Percentiles rank a stretch among this genome's conserved stretches.
phyloP scores from a whole-genome alignment of 2,797 vertebrate species.

The Epinephelus malabaricus region DNA sequence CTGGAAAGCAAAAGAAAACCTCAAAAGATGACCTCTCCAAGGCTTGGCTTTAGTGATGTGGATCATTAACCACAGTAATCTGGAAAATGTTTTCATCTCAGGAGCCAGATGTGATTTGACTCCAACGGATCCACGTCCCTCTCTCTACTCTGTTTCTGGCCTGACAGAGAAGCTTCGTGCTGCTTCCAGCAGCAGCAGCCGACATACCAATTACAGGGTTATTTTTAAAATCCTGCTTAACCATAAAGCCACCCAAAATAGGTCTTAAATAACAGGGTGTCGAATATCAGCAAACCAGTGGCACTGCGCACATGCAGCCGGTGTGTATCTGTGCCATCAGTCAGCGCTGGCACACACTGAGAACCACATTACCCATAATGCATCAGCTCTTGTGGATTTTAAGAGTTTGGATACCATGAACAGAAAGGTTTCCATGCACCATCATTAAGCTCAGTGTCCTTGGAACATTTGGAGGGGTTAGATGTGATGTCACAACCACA shows the following conservation, averaged over 20 bases:
- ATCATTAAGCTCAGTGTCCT: slow-evolving; percentile 6
- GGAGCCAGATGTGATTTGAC: slow-evolving; percentile 62
- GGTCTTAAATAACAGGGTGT: slow-evolving; percentile 81
- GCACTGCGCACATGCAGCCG: slow-evolving; percentile 44
- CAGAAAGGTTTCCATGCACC: slow-evolving; percentile 21
- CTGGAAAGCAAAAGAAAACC: slow-evolving; percentile 17
- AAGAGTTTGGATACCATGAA: slow-evolving; percentile 6
- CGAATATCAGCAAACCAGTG: slow-evolving; percentile 46
- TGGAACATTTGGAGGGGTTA: slow-evolving; percentile 18
- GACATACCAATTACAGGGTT: slow-evolving; percentile 77
- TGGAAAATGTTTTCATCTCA: slow-evolving; percentile 44
- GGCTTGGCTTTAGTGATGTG: slow-evolving; percentile 33
- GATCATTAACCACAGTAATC: slow-evolving; percentile 62
- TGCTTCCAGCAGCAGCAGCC: slow-evolving; percentile 49
- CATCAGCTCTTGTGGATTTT: slow-evolving; percentile 15
- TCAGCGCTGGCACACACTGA: slow-evolving; percentile 5
- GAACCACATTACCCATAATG: slow-evolving; percentile 62
- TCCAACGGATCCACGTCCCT: slow-evolving; percentile 24
- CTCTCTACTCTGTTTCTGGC: slow-evolving; percentile 11
- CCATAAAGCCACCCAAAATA: slow-evolving; percentile 76
- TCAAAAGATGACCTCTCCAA: slow-evolving; percentile 21
- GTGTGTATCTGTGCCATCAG: slow-evolving; percentile 37
- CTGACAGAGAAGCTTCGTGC: slow-evolving; percentile 35
- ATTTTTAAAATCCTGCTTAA: slow-evolving; percentile 77
- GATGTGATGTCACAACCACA: slow-evolving; percentile 32